Evolutionary conservation across 2,797 vertebrate genomes (phyloP).

Genomic region (Merluccius polli): DNA sequence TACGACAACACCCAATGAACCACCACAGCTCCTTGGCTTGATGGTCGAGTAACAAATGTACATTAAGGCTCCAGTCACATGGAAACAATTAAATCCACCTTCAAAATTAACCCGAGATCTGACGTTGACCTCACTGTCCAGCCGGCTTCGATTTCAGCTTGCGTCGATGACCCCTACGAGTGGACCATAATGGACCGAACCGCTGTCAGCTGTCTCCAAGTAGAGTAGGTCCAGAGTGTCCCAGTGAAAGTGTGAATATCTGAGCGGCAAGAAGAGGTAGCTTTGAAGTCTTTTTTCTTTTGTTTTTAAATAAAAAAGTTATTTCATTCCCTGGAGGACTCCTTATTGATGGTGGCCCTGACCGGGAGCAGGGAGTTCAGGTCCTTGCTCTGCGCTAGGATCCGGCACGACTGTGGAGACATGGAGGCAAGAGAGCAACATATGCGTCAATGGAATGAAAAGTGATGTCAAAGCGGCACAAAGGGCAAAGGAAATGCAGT

Average conservation of each 20-base stretch:
- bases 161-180: neutral
- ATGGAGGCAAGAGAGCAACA: conserved; percentile 20
- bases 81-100: conserved; percentile 18
- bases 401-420: conserved; percentile 76
- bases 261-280: neutral
- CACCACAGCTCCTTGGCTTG: neutral
- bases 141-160: neutral
- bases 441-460: neutral
- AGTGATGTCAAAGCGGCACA: neutral
- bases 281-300: neutral
- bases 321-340: conserved; percentile 55
- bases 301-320: neutral
- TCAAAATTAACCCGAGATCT: neutral
- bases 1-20: neutral
- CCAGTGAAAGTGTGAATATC: neutral
- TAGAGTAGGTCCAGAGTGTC: neutral
- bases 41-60: neutral
- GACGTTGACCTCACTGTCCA: neutral
- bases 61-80: conserved; percentile 14
- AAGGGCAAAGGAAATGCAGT: neutral
- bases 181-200: neutral
- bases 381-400: conserved; percentile 78
- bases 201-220: neutral
- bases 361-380: conserved; percentile 84
- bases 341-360: conserved; percentile 61